These are phyloP conservation scores for Acipenser ruthenus DNA, from an alignment of 2,797 vertebrate species.

Conservation along the genomic window DNA sequence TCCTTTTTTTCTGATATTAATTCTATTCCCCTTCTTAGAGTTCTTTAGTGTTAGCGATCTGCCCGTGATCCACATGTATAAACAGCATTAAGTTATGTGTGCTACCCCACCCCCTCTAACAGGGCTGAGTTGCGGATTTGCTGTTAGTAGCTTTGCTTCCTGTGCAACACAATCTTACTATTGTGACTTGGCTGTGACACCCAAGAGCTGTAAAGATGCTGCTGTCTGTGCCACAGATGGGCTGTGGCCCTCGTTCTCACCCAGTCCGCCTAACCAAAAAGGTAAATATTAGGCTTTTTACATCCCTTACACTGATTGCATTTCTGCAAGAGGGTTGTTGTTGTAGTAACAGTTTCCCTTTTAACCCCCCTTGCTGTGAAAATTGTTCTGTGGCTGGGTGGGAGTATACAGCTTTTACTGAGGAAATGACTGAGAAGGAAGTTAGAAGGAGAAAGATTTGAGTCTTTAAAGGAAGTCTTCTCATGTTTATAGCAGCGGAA, in stretches of 20 bases:
- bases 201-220: constrained; percentile 15
- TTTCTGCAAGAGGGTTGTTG: neutral
- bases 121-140: constrained; percentile 23
- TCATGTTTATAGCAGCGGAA: neutral
- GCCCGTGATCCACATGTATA: neutral
- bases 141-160: constrained; percentile 15
- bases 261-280: constrained; percentile 30
- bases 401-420: constrained; percentile 44
- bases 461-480: constrained; percentile 40
- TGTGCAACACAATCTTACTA: constrained; percentile 15
- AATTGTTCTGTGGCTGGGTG: constrained; percentile 35
- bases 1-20: constrained; percentile 7
- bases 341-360: constrained; percentile 16
- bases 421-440: constrained; percentile 54
- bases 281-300: constrained; percentile 27
- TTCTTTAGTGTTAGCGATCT: constrained; percentile 17
- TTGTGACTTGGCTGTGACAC: constrained; percentile 21
- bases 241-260: constrained; percentile 18
- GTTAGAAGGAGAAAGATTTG: constrained; percentile 38
- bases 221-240: constrained; percentile 15
- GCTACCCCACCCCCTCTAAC: constrained; percentile 15
- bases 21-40: constrained; percentile 9
- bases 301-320: neutral
- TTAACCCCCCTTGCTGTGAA: constrained; percentile 32
- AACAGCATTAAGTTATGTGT: neutral